Conservation (phyloP, 30 jellyfish, hydroid and myxozoan genomes). For the Aurelia aurita region DNA sequence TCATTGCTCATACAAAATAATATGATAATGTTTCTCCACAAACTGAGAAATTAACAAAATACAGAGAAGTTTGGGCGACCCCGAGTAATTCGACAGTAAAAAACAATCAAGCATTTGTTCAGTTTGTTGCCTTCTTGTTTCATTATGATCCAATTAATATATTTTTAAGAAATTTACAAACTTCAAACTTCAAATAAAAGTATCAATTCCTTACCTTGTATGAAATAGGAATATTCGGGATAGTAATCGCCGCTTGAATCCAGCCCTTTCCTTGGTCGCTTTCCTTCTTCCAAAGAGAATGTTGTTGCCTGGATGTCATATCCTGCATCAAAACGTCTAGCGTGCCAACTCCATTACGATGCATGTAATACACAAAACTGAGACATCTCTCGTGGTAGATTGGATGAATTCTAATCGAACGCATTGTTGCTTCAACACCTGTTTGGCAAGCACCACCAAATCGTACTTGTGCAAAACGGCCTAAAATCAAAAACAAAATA, state of each 20-base stretch:
- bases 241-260: constrained; percentile 37
- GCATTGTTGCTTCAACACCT: constrained; percentile 44
- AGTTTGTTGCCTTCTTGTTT: too few relatives aligned
- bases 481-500: background rate
- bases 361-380: constrained; percentile 36
- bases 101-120: too few relatives aligned
- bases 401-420: constrained; percentile 40
- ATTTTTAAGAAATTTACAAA: too few relatives aligned
- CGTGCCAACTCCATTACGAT: constrained; percentile 46
- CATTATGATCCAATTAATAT: too few relatives aligned
- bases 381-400: constrained; percentile 47
- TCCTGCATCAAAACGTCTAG: constrained; percentile 45
- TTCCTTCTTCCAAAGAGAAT: constrained; percentile 28
- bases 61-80: too few relatives aligned
- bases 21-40: too few relatives aligned
- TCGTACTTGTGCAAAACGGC: constrained; percentile 60
- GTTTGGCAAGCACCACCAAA: constrained; percentile 47
- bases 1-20: too few relatives aligned
- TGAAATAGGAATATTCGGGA: constrained; percentile 30
- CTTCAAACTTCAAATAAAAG: too few relatives aligned
- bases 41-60: too few relatives aligned
- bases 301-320: constrained; percentile 15
- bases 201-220: constrained; percentile 17
- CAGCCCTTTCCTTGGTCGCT: constrained; percentile 61
- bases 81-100: too few relatives aligned